Evolutionary conservation across 2,797 vertebrate species (phyloP).

Genomic region (Natrix natrix): DNA sequence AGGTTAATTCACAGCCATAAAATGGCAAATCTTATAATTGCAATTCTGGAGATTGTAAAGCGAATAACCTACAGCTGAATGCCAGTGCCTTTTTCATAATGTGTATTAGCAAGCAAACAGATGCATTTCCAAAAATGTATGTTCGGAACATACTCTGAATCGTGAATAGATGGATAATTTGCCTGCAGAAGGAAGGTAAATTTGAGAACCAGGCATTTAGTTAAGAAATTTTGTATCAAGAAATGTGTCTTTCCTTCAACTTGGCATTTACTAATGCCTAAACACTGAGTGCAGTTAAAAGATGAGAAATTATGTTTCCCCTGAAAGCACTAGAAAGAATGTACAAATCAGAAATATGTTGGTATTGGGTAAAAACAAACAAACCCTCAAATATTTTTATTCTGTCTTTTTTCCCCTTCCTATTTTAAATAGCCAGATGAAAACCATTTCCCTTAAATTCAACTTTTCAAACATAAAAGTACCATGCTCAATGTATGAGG

Average conservation of each 20-base stretch:
- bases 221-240: neutral
- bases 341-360: neutral
- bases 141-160: neutral
- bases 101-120: conserved; percentile 17
- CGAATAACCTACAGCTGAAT: neutral
- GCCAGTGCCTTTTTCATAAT: neutral
- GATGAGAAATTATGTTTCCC: neutral
- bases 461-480: neutral
- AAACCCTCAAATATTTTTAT: neutral
- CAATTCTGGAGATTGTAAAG: neutral
- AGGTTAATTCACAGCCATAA: neutral
- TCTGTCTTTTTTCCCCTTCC: neutral
- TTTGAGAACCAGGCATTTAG: neutral
- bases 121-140: conserved; percentile 35
- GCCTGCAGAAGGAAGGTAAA: neutral
- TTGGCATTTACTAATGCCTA: conserved; percentile 8
- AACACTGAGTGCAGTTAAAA: neutral
- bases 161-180: conserved; percentile 38
- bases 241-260: neutral
- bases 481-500: neutral
- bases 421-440: neutral
- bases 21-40: neutral
- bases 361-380: neutral
- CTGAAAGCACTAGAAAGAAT: neutral
- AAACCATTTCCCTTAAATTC: conserved; percentile 6